A percentile compares a stretch with the other conserved stretches of the same genome.
These are phyloP conservation scores for Drosophila lacertosa DNA, from an alignment of 1,140 invertebrate genomes.

Conservation along the genomic window DNA sequence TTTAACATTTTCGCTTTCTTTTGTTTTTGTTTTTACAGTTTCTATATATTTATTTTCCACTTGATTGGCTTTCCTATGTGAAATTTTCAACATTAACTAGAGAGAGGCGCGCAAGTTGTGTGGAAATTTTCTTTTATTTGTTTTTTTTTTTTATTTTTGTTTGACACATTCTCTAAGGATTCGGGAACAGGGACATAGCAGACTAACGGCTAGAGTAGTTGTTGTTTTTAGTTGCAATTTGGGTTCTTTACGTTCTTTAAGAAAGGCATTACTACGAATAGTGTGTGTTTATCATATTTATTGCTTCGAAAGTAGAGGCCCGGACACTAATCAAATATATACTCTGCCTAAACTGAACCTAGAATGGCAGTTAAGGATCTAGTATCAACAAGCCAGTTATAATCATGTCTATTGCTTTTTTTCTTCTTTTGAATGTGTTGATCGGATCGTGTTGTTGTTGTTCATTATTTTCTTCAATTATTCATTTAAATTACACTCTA, in stretches of 20 bases:
- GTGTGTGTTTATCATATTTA: conserved; percentile 1
- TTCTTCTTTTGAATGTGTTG: too few species aligned
- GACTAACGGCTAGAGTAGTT: conserved; percentile 14
- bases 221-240: background rate
- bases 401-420: conserved; percentile 18
- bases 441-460: conserved; percentile 6
- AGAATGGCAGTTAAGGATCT: conserved; percentile 26
- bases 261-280: conserved; percentile 20
- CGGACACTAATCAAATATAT: conserved; percentile 2
- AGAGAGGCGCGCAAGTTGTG: conserved; percentile 32
- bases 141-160: background rate
- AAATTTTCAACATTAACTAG: conserved; percentile 69
- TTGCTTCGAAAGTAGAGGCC: conserved; percentile 7
- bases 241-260: conserved; percentile 11
- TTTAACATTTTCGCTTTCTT: conserved; percentile 46
- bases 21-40: conserved; percentile 59
- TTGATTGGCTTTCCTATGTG: conserved; percentile 71
- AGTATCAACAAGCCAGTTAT: conserved; percentile 13
- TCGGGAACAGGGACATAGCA: background rate
- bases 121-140: conserved; percentile 3
- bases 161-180: background rate
- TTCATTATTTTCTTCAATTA: conserved; percentile 9
- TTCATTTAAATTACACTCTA: conserved; percentile 68
- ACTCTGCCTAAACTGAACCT: conserved; percentile 20
- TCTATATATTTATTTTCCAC: conserved; percentile 51